Percentiles rank a stretch among this genome's conserved stretches.
Evolutionary conservation across 2,113 vertebrate genomes (phyloP).

Genomic region (Brachyistius frenatus): DNA sequence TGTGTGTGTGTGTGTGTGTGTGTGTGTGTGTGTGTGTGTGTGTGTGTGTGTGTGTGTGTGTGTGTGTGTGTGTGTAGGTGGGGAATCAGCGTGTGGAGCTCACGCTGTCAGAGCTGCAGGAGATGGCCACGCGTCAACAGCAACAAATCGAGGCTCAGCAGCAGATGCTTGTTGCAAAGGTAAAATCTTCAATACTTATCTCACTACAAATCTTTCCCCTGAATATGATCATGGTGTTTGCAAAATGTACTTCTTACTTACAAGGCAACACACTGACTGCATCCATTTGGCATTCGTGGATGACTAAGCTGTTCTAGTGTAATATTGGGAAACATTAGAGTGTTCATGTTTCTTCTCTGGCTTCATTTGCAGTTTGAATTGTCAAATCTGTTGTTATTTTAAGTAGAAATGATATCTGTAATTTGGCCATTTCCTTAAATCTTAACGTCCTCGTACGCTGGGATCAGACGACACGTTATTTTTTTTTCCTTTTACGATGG

Average conservation of each 20-base stretch:
- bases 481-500: too few species aligned
- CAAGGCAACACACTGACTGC: not conserved
- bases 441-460: too few species aligned
- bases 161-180: conserved; percentile 84
- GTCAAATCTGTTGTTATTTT: not conserved
- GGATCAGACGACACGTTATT: too few species aligned
- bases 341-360: too few species aligned
- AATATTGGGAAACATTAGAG: too few species aligned
- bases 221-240: not conserved
- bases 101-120: conserved; percentile 82
- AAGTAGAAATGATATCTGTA: too few species aligned
- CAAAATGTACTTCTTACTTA: not conserved
- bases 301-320: too few species aligned
- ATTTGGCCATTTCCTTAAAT: too few species aligned
- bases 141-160: conserved; percentile 83
- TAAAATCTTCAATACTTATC: conserved; percentile 30
- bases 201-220: not conserved
- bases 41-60: conserved; percentile 8
- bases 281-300: not conserved
- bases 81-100: conserved; percentile 81
- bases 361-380: not conserved
- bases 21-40: conserved; percentile 45
- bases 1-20: conserved; percentile 20
- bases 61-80: conserved; percentile 65
- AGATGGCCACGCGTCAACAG: conserved; percentile 82